These are phyloP conservation scores for Scaeva pyrastri DNA, from an alignment of 2,888 invertebrate species.

Conservation along the genomic window DNA sequence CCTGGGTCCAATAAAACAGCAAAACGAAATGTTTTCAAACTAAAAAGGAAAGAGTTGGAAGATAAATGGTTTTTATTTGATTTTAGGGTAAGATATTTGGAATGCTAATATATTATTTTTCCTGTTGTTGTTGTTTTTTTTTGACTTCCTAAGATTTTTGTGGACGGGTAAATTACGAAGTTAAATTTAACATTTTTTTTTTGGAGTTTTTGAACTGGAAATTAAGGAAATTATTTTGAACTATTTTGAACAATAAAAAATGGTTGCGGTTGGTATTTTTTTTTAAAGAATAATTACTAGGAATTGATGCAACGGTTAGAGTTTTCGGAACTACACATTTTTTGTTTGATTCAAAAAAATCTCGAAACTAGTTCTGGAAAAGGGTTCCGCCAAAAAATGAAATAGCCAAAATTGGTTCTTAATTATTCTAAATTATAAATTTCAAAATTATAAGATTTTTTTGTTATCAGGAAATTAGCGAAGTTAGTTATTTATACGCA, in stretches of 20 bases:
- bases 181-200: slow-evolving; percentile 9
- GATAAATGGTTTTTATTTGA: slow-evolving; percentile 57
- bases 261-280: no score
- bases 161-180: not conserved
- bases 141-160: not conserved
- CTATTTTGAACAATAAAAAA: not conserved
- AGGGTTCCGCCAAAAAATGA: no score
- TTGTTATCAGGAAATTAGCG: no score
- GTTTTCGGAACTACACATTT: no score
- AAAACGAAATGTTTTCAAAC: slow-evolving; percentile 16
- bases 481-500: no score
- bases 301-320: no score
- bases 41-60: slow-evolving; percentile 18
- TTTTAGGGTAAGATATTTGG: slow-evolving; percentile 48
- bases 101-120: slow-evolving; percentile 22
- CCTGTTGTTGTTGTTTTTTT: slow-evolving; percentile 8
- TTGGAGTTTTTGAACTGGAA: not conserved
- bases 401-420: no score
- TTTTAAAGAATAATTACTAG: no score
- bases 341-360: no score
- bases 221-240: slow-evolving; percentile 21
- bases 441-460: no score
- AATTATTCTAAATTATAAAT: no score
- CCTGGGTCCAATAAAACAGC: not conserved
- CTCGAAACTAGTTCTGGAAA: no score